A percentile compares a stretch with the other conserved stretches of the same genome.
phyloP scores from a whole-genome alignment of 2,888 invertebrate genomes.

The Drosophila acutilabella region DNA sequence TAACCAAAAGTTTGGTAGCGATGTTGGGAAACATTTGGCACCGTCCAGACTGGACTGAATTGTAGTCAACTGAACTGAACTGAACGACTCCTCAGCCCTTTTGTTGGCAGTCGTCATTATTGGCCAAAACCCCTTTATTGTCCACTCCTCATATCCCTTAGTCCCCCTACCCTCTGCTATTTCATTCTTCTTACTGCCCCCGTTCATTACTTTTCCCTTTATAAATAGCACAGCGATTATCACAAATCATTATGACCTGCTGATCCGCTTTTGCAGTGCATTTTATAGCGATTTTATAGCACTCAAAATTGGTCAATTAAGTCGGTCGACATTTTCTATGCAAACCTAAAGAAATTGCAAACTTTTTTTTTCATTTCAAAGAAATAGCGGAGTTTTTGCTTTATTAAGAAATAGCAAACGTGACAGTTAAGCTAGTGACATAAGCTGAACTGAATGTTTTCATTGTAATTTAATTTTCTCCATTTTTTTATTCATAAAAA shows the following conservation, averaged over 20 bases:
- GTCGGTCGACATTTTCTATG: slow-evolving; percentile 23
- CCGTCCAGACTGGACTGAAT: slow-evolving; percentile 62
- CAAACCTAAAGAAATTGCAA: no score
- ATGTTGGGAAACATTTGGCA: slow-evolving; percentile 58
- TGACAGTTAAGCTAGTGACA: no score
- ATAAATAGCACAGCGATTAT: slow-evolving; percentile 74
- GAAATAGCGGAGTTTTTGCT: no score
- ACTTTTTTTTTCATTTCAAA: no score
- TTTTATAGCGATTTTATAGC: slow-evolving; percentile 18
- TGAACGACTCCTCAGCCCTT: slow-evolving; percentile 34
- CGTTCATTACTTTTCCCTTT: slow-evolving; percentile 47
- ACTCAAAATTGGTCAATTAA: slow-evolving; percentile 39
- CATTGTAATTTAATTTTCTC: no score
- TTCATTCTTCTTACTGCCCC: not conserved
- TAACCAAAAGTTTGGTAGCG: slow-evolving; percentile 14
- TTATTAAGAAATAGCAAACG: no score
- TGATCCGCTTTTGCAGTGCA: slow-evolving; percentile 65
- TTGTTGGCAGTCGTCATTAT: slow-evolving; percentile 23
- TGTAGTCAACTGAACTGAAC: no score
- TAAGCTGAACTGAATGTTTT: no score
- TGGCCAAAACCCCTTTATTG: not conserved
- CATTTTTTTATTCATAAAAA: no score
- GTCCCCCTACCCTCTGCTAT: not conserved
- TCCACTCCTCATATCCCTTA: slow-evolving; percentile 6
- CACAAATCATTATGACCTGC: slow-evolving; percentile 77